phyloP scores from a whole-genome alignment of 2,113 vertebrate genomes.

The Capricornis sumatraensis region DNA sequence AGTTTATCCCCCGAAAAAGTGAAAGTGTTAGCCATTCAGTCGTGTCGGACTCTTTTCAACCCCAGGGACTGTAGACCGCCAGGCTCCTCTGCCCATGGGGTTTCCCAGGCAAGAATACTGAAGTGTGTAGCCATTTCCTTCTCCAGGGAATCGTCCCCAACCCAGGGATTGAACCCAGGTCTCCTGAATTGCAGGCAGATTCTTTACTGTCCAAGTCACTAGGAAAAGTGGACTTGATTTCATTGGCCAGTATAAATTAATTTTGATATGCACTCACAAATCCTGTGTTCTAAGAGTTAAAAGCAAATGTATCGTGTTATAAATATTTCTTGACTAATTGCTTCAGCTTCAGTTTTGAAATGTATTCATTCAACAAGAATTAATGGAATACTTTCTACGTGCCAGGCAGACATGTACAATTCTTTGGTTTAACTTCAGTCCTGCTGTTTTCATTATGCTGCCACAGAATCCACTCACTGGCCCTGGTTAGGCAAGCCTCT shows the following conservation, averaged over 20 bases:
- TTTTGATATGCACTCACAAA: not conserved
- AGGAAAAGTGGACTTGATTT: not conserved
- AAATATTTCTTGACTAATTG: not conserved
- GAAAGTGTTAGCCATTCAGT: not conserved
- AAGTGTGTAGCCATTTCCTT: not conserved
- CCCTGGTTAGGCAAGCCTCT: not conserved
- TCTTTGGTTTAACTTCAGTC: not conserved
- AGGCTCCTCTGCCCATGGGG: not conserved
- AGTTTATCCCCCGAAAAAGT: not conserved
- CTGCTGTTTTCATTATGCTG: not conserved
- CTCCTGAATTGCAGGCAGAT: not conserved
- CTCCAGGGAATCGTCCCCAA: not conserved
- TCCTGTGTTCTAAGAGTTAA: not conserved
- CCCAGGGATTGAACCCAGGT: not conserved
- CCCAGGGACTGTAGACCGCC: not conserved
- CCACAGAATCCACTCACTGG: not conserved
- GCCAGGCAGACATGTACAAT: constrained; percentile 3
- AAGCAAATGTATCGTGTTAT: not conserved
- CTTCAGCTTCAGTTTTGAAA: not conserved
- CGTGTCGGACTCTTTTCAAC: not conserved
- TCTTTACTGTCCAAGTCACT: not conserved
- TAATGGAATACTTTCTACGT: not conserved
- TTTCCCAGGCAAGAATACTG: not conserved
- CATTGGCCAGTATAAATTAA: not conserved
- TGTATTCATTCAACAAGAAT: not conserved